A percentile compares a stretch with the other conserved stretches of the same genome.
phyloP scores from a whole-genome alignment of 2,797 vertebrate species.

The Acanthurus leucopareius region DNA sequence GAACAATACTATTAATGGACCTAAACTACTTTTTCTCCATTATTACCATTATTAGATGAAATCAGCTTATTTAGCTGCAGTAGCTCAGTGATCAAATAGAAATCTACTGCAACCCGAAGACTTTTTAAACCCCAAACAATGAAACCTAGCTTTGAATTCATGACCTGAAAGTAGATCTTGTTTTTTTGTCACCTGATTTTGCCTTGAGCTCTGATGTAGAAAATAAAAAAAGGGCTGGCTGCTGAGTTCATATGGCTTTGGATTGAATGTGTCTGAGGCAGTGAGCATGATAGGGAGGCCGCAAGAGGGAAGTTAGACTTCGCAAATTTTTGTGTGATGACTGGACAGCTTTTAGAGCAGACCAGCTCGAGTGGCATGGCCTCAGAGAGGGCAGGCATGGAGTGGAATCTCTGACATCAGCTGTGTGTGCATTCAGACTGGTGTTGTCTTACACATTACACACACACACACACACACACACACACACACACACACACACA shows the following conservation, averaged over 20 bases:
- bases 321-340: slow-evolving; percentile 76
- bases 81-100: slow-evolving; percentile 1
- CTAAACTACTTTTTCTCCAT: background rate
- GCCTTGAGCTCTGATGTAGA: slow-evolving; percentile 20
- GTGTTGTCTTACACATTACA: slow-evolving; percentile 64
- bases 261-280: slow-evolving; percentile 55
- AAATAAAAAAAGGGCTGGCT: slow-evolving; percentile 1
- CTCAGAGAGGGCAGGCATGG: slow-evolving; percentile 51
- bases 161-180: slow-evolving; percentile 35
- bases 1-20: slow-evolving; percentile 7
- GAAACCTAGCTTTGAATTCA: slow-evolving; percentile 20
- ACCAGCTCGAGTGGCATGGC: slow-evolving; percentile 50
- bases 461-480: slow-evolving; percentile 20
- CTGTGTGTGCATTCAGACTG: slow-evolving; percentile 50
- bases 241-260: slow-evolving; percentile 52
- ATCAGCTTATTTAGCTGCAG: slow-evolving; percentile 12
- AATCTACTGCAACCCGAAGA: slow-evolving; percentile 1
- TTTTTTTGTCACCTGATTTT: slow-evolving; percentile 48
- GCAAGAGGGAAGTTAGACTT: slow-evolving; percentile 50
- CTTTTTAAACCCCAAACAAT: slow-evolving; percentile 11
- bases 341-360: slow-evolving; percentile 66
- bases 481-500: slow-evolving; percentile 21
- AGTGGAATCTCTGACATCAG: slow-evolving; percentile 79
- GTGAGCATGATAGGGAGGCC: slow-evolving; percentile 40
- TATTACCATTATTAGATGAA: slow-evolving; percentile 11